Percentiles rank a stretch among this genome's conserved stretches.
These are phyloP conservation scores for Amia ocellicauda DNA, from an alignment of 2,113 vertebrate genomes.

Conservation along the genomic window DNA sequence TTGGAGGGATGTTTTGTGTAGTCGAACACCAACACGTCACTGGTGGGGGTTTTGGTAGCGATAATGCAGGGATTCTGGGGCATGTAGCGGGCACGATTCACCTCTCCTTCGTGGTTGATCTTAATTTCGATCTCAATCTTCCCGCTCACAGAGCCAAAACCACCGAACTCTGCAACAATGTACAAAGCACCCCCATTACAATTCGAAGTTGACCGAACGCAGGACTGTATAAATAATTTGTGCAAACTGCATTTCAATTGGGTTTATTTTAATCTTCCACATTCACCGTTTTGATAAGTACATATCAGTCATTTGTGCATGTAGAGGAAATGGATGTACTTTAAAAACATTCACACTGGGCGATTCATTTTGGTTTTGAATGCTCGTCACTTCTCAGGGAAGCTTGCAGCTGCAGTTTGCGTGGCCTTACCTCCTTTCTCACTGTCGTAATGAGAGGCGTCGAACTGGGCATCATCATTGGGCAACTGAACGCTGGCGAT, in stretches of 20 bases:
- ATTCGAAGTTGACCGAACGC: too few species aligned
- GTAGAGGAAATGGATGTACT: too few species aligned
- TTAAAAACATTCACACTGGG: too few species aligned
- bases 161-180: constrained; percentile 88
- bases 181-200: too few species aligned
- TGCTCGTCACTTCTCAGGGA: too few species aligned
- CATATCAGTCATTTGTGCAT: too few species aligned
- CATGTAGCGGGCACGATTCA: constrained; percentile 97
- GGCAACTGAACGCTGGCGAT: constrained; percentile 96
- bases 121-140: constrained; percentile 99
- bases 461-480: constrained; percentile 95
- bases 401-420: too few species aligned
- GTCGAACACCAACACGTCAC: constrained; percentile 95
- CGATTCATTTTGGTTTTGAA: too few species aligned
- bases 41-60: constrained; percentile 95
- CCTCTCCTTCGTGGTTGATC: constrained; percentile 98
- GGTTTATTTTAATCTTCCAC: too few species aligned
- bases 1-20: constrained; percentile 98
- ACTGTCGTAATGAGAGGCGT: constrained; percentile 95
- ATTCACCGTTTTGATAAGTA: too few species aligned
- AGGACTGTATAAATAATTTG: constrained; percentile 6
- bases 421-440: constrained; percentile 97
- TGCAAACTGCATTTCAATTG: too few species aligned
- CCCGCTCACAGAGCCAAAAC: constrained; percentile 96
- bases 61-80: constrained; percentile 98